phyloP scores from a whole-genome alignment of 1,140 invertebrate species.

The Tigriopus japonicus region DNA sequence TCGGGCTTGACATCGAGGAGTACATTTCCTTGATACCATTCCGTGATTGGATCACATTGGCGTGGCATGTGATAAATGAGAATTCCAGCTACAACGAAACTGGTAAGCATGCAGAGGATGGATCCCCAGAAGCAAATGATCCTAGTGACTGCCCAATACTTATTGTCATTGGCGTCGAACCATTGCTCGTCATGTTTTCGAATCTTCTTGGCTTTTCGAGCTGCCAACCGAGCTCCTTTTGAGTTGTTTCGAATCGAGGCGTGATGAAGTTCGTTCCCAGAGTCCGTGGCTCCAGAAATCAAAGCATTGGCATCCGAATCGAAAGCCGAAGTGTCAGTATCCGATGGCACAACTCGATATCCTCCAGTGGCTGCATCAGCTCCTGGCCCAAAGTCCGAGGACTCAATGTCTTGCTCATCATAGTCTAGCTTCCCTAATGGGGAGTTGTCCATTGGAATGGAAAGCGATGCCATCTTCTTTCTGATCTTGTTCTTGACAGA shows the following conservation, averaged over 20 bases:
- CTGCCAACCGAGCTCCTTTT: background rate
- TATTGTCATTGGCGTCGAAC: background rate
- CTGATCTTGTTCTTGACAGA: background rate
- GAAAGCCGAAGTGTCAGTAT: constrained; percentile 5
- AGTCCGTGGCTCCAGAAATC: background rate
- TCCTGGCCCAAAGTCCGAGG: background rate
- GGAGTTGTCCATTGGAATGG: background rate
- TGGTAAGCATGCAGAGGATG: background rate
- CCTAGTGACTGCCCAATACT: background rate
- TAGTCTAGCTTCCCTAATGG: background rate
- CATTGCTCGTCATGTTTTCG: constrained; percentile 1
- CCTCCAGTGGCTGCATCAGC: constrained; percentile 2
- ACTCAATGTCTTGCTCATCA: constrained; percentile 2
- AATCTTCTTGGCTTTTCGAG: background rate
- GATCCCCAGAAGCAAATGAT: constrained; percentile 5
- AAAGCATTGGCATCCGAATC: constrained; percentile 5
- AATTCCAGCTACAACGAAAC: background rate
- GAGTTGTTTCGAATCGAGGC: background rate
- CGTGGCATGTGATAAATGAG: constrained; percentile 1
- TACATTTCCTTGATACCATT: constrained; percentile 5
- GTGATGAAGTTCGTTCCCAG: background rate
- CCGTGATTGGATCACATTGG: background rate
- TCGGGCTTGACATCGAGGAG: background rate
- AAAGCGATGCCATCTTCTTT: background rate
- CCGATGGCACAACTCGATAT: constrained; percentile 4